These are phyloP conservation scores for Carapus acus DNA, from an alignment of 2,797 vertebrate genomes.

Conservation along the genomic window DNA sequence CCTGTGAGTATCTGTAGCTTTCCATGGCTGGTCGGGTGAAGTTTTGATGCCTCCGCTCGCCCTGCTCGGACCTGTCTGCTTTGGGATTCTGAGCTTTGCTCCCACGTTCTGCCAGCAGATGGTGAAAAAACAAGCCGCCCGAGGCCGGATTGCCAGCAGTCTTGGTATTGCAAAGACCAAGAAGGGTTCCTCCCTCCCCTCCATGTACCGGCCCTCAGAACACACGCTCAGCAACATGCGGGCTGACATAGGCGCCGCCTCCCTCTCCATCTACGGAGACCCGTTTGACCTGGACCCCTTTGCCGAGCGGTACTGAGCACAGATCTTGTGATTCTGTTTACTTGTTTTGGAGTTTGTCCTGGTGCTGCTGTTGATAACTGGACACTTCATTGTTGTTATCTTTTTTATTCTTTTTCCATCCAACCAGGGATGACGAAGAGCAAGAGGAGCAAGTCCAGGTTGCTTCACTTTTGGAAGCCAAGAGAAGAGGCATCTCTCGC, in stretches of 20 bases:
- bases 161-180: conserved; percentile 78
- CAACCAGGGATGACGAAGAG: conserved; percentile 68
- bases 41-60: too few species aligned
- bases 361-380: neutral
- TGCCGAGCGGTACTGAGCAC: conserved; percentile 71
- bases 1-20: conserved; percentile 51
- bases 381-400: neutral
- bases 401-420: too few species aligned
- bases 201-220: conserved; percentile 78
- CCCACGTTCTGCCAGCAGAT: conserved; percentile 29
- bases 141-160: conserved; percentile 82
- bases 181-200: conserved; percentile 74
- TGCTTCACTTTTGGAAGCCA: conserved; percentile 79
- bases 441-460: conserved; percentile 63
- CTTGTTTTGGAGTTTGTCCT: too few species aligned
- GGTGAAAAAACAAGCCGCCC: conserved; percentile 65
- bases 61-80: too few species aligned
- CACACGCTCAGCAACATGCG: conserved; percentile 85
- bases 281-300: conserved; percentile 84
- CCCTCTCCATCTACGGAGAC: conserved; percentile 92
- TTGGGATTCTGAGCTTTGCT: neutral
- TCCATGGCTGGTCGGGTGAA: neutral
- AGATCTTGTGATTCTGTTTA: too few species aligned
- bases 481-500: conserved; percentile 85
- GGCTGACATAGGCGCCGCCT: conserved; percentile 88